phyloP scores from a whole-genome alignment of 2,797 vertebrate genomes.

The Sebastes itinus region DNA sequence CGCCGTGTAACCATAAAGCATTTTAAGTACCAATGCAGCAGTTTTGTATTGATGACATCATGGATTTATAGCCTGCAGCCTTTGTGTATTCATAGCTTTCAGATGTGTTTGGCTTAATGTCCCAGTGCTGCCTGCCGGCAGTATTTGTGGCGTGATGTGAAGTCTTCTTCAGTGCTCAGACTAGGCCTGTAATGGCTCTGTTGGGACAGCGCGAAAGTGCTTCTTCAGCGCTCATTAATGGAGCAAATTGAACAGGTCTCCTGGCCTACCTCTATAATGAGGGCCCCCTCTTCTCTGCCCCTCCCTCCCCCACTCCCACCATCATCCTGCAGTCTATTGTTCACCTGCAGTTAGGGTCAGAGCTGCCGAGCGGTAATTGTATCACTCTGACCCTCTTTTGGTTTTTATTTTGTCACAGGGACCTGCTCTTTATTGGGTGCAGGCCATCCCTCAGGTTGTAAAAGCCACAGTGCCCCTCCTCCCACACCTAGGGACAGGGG shows the following conservation, averaged over 20 bases:
- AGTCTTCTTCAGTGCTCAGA: constrained; percentile 55
- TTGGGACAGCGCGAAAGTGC: constrained; percentile 81
- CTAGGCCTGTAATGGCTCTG: constrained; percentile 78
- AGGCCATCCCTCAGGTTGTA: constrained; percentile 77
- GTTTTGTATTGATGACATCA: constrained; percentile 53
- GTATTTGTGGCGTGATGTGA: constrained; percentile 59
- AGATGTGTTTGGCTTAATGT: constrained; percentile 72
- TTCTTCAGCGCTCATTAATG: constrained; percentile 87
- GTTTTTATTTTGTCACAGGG: constrained; percentile 84
- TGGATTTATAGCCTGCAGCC: constrained; percentile 56
- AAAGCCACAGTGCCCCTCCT: constrained; percentile 68
- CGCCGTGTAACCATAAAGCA: constrained; percentile 34
- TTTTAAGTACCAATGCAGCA: constrained; percentile 36
- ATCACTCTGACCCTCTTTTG: constrained; percentile 80
- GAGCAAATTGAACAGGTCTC: constrained; percentile 84
- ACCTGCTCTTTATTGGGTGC: constrained; percentile 81
- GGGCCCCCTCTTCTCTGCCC: constrained; percentile 43
- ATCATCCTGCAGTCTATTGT: constrained; percentile 71
- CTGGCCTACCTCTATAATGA: constrained; percentile 77
- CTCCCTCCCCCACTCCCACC: constrained; percentile 4
- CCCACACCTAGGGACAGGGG: constrained; percentile 71
- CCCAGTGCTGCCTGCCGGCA: constrained; percentile 45
- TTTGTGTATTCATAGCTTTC: constrained; percentile 68
- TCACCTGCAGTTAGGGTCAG: constrained; percentile 73
- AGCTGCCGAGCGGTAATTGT: constrained; percentile 77